Evolutionary conservation across 2,113 vertebrate species (phyloP).

Genomic region (Sclerurus mexicanus): DNA sequence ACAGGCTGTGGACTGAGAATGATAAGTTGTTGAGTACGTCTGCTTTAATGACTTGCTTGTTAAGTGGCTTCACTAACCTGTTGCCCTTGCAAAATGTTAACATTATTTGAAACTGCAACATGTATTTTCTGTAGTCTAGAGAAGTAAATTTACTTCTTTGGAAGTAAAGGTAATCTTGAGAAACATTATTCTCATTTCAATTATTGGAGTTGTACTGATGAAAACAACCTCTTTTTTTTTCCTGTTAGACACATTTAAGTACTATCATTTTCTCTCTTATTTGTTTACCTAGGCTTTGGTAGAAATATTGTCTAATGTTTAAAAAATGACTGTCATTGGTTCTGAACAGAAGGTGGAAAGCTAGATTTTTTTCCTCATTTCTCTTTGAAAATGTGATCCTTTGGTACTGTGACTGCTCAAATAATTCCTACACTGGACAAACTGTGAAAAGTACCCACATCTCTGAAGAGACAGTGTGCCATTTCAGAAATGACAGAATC

Average conservation of each 20-base stretch:
- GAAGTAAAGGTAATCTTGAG: background rate
- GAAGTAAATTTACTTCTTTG: background rate
- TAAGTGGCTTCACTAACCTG: background rate
- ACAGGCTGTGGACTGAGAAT: background rate
- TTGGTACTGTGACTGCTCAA: background rate
- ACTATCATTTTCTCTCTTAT: background rate
- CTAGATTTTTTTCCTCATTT: background rate
- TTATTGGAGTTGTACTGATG: background rate
- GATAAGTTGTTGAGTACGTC: background rate
- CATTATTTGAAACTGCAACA: rapidly evolving
- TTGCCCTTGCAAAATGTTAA: background rate
- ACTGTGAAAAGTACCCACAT: background rate
- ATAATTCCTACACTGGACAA: background rate
- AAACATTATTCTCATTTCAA: background rate
- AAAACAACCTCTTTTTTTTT: background rate
- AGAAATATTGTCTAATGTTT: background rate
- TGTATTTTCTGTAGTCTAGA: background rate
- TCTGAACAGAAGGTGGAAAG: background rate
- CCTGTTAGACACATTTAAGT: background rate
- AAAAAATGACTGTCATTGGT: background rate
- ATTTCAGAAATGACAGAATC: background rate
- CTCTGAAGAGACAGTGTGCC: background rate
- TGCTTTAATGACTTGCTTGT: background rate
- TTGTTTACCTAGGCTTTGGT: background rate
- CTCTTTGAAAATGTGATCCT: background rate